Conservation (phyloP, 2,797 vertebrate species). For the Semaprochilodus insignis region DNA sequence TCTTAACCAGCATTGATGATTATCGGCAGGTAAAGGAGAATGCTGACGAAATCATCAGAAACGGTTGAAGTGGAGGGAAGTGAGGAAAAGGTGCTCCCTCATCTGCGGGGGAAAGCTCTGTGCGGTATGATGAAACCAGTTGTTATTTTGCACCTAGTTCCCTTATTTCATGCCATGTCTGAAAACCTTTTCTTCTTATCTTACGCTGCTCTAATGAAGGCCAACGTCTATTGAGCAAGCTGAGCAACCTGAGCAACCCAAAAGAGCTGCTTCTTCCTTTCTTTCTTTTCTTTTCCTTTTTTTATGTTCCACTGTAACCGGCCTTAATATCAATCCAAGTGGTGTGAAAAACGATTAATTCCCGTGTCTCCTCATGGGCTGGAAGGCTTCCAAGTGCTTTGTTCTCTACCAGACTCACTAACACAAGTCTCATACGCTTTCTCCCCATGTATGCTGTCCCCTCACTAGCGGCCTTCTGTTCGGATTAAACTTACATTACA, state of each 20-base stretch:
- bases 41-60: constrained; percentile 45
- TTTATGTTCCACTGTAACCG: not conserved
- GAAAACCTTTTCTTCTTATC: constrained; percentile 29
- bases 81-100: not conserved
- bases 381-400: not conserved
- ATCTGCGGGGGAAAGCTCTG: not conserved
- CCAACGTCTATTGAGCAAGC: constrained; percentile 1
- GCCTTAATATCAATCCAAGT: not conserved
- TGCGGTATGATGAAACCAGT: constrained; percentile 31
- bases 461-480: not conserved
- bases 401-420: not conserved
- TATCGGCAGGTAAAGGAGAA: constrained; percentile 36
- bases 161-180: constrained; percentile 28
- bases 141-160: constrained; percentile 26
- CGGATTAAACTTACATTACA: not conserved
- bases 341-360: not conserved
- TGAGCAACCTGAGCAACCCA: not conserved
- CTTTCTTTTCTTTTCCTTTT: not conserved
- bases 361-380: not conserved
- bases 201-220: not conserved
- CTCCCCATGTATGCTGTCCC: not conserved
- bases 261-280: not conserved
- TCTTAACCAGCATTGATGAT: constrained; percentile 42
- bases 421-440: not conserved
- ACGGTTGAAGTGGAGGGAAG: constrained; percentile 3